phyloP scores from a whole-genome alignment of 2,888 invertebrate genomes.

The Esperia sulphurella region DNA sequence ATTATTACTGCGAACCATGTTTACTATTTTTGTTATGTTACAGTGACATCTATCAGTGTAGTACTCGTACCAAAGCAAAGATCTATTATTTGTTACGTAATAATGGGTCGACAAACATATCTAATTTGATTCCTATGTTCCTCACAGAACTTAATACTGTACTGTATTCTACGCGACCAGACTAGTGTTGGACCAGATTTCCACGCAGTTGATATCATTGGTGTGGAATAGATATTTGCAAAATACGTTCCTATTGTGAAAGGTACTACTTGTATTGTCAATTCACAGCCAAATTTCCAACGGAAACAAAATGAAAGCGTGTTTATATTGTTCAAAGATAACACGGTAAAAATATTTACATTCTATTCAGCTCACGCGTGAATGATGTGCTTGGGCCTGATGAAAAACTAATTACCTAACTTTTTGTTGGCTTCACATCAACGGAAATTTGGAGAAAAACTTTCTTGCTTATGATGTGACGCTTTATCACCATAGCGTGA shows the following conservation, averaged over 20 bases:
- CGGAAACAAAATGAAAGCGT: background rate
- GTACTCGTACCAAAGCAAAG: no score
- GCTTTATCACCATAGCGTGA: conserved; percentile 14
- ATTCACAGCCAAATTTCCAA: background rate
- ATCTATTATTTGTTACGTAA: no score
- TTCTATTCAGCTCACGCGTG: conserved; percentile 11
- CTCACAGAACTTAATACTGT: no score
- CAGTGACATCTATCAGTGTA: no score
- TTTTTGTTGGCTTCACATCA: conserved; percentile 44
- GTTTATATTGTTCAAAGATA: conserved; percentile 1
- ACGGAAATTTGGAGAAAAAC: conserved; percentile 27
- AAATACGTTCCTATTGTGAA: background rate
- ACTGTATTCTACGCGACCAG: no score
- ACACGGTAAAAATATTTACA: conserved; percentile 6
- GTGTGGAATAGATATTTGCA: background rate
- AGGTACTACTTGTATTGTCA: background rate
- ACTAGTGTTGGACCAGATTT: no score
- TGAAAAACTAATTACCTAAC: conserved; percentile 54
- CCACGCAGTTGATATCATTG: no score
- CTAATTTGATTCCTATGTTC: no score
- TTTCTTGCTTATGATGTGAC: conserved; percentile 21
- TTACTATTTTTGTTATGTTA: background rate
- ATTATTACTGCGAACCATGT: background rate
- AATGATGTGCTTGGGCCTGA: conserved; percentile 33
- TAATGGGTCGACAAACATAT: no score